These are phyloP conservation scores for Bursaphelenchus okinawaensis DNA, from an alignment of 2,888 invertebrate genomes.

Conservation along the genomic window DNA sequence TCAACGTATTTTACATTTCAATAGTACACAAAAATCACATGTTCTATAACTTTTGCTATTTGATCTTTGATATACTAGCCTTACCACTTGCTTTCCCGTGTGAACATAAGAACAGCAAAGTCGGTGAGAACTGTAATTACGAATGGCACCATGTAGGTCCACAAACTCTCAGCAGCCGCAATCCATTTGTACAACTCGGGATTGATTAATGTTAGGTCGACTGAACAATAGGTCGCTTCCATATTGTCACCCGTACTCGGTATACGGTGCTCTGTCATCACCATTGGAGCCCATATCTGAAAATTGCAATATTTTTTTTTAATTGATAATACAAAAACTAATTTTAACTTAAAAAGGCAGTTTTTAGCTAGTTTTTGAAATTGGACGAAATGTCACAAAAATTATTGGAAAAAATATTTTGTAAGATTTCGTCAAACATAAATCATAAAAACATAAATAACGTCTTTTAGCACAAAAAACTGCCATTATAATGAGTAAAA, in stretches of 20 bases:
- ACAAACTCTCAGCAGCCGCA: slow-evolving; percentile 38
- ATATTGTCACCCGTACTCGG: slow-evolving; percentile 18
- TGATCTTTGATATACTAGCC: no score
- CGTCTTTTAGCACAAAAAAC: background rate
- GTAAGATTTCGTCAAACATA: slow-evolving; percentile 1
- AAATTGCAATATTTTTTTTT: slow-evolving; percentile 5
- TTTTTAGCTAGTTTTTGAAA: no score
- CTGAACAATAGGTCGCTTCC: slow-evolving; percentile 14
- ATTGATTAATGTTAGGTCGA: slow-evolving; percentile 20
- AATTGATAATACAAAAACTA: background rate
- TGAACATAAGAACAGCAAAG: slow-evolving; percentile 36
- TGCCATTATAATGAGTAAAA: no score
- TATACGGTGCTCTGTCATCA: slow-evolving; percentile 16
- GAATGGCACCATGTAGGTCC: slow-evolving; percentile 46
- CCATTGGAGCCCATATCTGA: slow-evolving; percentile 33
- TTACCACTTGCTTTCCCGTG: slow-evolving; percentile 20
- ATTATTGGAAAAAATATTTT: no score
- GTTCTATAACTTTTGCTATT: no score
- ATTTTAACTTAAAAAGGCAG: background rate
- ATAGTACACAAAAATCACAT: no score
- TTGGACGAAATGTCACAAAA: no score
- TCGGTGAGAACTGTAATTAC: slow-evolving; percentile 43
- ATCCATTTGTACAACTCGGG: slow-evolving; percentile 38
- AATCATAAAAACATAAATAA: background rate
- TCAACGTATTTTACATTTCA: no score